Evolutionary conservation across 2,888 invertebrate species (phyloP), one percentile per base, ranked within the genome.

Genomic region (Melikaiella ostensackeni): DNA sequence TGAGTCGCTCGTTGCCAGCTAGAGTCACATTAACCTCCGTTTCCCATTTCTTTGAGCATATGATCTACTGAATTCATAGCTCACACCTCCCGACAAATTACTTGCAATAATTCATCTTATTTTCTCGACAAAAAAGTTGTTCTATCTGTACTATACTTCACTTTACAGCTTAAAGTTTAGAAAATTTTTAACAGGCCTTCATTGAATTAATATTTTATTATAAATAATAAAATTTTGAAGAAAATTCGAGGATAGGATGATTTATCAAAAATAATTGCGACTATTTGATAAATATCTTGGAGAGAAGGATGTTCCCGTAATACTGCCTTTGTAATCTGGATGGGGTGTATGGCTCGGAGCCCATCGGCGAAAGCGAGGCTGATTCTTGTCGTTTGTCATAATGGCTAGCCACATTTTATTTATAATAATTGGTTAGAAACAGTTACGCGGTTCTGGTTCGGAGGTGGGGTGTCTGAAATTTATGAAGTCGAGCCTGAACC

Each of bases 401-500:
- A 88, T 85, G 84, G 83, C 85, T 86, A 84, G 86, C 87, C 88
- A 87, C 87, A 87, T 89, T 89, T 89, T 89, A 89, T 89, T 89
- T 89, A 89, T 89, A 89, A 89, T 89, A 89, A 89, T 89, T 89
- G 89, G 89, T 88, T 88, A 83, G 89, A 89, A 89, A 89, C 89
- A 89, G 89, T 89, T 89, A 89, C 85, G 89, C 84, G 86, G 85
- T 87, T 86, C 86, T 83, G 82, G 84, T 50, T 59, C 63, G 38
- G 82, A 77, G 80, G 83, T 64, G 85, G 84, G 83, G 82, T 78
- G 78, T 77, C 81, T 35, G 82, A 85, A 86, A 89, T 89, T 89
- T 89, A 89, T 89, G 89, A 89, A 89, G 89, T 89, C 86, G 84
- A 77, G 66, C 70, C 46, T 76, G 79, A 77, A 73, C 64, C 84